Evolutionary conservation across 1,140 invertebrate genomes (phyloP).

Genomic region (Dermatophagoides farinae): DNA sequence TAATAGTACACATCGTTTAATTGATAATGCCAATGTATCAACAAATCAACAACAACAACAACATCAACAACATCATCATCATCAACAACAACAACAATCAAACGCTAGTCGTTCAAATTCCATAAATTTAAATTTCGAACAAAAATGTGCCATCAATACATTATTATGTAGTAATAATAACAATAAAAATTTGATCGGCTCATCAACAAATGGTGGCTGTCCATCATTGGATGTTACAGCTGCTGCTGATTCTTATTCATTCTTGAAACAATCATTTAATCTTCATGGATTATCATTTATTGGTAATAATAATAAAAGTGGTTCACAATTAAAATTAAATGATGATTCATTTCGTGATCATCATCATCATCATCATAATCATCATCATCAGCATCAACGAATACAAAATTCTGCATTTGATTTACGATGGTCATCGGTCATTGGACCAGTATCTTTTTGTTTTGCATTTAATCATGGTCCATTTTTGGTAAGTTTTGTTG

Average conservation of each 20-base stretch:
- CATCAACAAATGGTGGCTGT: no score
- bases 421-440: slow-evolving; percentile 30
- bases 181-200: no score
- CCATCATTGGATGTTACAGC: background rate
- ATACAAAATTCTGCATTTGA: slow-evolving; percentile 17
- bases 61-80: background rate
- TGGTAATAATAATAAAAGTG: background rate
- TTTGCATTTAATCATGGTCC: slow-evolving; percentile 35
- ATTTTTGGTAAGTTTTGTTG: slow-evolving; percentile 36
- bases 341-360: background rate
- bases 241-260: no score
- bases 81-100: no score
- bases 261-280: no score
- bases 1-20: slow-evolving; percentile 2
- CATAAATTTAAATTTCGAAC: background rate
- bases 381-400: background rate
- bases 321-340: background rate
- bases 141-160: no score
- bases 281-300: background rate
- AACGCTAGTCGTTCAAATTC: slow-evolving; percentile 1
- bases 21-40: background rate
- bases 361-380: background rate
- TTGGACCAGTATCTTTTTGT: slow-evolving; percentile 28
- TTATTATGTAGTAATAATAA: no score
- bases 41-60: no score